Evolutionary conservation across 1,140 invertebrate species (phyloP).

Genomic region (Pissodes strobi): DNA sequence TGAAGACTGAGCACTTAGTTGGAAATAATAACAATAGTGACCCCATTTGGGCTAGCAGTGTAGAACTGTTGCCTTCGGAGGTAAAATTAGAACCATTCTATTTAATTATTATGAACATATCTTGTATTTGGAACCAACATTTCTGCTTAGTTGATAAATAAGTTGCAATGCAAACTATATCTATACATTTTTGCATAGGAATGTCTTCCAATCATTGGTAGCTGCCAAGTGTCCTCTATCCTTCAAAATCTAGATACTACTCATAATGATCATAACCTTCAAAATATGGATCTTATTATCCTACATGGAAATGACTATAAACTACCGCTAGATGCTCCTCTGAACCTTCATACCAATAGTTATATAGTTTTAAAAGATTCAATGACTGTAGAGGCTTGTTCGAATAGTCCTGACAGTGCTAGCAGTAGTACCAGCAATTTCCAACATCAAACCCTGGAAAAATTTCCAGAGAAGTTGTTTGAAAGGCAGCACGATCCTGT

Average conservation of each 20-base stretch:
- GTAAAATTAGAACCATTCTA: no score
- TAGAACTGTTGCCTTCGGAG: conserved; percentile 39
- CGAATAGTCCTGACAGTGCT: conserved; percentile 10
- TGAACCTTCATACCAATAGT: conserved; percentile 32
- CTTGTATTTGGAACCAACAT: no score
- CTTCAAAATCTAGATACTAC: conserved; percentile 45
- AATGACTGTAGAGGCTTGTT: not conserved
- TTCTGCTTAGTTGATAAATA: no score
- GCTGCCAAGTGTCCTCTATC: conserved; percentile 50
- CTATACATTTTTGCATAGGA: no score
- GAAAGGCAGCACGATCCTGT: not conserved
- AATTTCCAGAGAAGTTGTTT: conserved; percentile 3
- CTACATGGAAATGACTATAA: conserved; percentile 43
- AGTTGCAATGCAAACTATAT: no score
- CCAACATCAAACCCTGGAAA: not conserved
- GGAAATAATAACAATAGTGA: conserved; percentile 32
- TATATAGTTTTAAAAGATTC: conserved; percentile 45
- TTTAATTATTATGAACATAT: no score
- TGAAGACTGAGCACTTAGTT: conserved; percentile 41
- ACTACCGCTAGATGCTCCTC: conserved; percentile 31
- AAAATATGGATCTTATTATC: conserved; percentile 45
- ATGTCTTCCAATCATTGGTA: conserved; percentile 49
- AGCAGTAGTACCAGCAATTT: not conserved
- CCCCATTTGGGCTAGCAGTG: conserved; percentile 42
- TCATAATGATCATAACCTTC: conserved; percentile 11